Evolutionary conservation across 1,140 invertebrate species (phyloP).

Genomic region (Pollicipes pollicipes): DNA sequence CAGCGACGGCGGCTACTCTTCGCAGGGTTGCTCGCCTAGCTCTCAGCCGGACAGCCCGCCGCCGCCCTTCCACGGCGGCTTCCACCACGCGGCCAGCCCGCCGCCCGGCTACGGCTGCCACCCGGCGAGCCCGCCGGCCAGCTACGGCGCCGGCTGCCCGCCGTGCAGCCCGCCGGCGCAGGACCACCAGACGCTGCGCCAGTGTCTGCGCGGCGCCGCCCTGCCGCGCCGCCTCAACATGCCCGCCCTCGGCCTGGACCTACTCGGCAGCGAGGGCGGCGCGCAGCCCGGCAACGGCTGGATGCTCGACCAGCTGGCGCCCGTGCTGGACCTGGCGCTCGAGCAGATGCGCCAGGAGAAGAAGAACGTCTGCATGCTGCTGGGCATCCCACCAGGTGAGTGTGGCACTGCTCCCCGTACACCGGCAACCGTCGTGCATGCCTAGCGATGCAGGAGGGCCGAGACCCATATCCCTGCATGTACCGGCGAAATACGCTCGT

Average conservation of each 20-base stretch:
- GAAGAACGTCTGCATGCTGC: neutral
- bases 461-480: too few species aligned
- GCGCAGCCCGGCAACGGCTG: neutral
- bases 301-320: neutral
- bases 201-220: neutral
- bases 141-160: too few species aligned
- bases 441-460: too few species aligned
- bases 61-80: neutral
- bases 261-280: neutral
- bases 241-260: neutral
- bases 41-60: neutral
- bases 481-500: too few species aligned
- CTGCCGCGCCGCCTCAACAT: neutral
- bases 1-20: conserved; percentile 3
- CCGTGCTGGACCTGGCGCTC: neutral
- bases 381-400: conserved; percentile 1
- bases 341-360: neutral
- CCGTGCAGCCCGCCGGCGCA: too few species aligned
- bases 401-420: too few species aligned
- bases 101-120: too few species aligned
- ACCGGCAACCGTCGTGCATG: too few species aligned
- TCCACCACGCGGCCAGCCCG: too few species aligned
- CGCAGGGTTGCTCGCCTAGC: neutral
- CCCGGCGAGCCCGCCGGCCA: too few species aligned
- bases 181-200: neutral